phyloP scores from a whole-genome alignment of 2,113 vertebrate species.

The Polyodon spathula region DNA sequence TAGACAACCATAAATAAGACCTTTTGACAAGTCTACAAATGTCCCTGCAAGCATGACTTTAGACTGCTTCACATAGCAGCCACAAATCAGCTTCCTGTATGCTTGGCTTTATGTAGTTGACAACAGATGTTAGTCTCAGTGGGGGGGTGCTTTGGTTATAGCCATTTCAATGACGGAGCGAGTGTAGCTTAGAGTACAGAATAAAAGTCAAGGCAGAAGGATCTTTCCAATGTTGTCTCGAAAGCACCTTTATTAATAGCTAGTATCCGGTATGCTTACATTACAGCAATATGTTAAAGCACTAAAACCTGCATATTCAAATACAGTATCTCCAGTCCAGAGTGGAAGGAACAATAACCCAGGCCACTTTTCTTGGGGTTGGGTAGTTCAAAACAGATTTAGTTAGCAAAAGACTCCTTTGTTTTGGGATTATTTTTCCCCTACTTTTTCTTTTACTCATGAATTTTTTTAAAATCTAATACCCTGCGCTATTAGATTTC shows the following conservation, averaged over 20 bases:
- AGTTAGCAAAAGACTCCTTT: too few relatives aligned
- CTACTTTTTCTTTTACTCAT: too few relatives aligned
- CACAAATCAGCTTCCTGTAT: not conserved
- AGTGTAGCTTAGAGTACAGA: not conserved
- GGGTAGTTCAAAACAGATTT: too few relatives aligned
- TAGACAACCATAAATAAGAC: too few relatives aligned
- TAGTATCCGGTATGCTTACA: too few relatives aligned
- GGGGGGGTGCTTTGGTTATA: not conserved
- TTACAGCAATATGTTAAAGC: too few relatives aligned
- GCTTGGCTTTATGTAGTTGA: not conserved
- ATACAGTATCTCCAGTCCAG: too few relatives aligned
- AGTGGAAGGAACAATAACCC: too few relatives aligned
- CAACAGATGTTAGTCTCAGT: not conserved
- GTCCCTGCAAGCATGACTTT: not conserved
- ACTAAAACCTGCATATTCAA: too few relatives aligned
- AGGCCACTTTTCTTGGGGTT: too few relatives aligned
- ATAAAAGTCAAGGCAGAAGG: not conserved
- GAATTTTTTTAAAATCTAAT: not conserved
- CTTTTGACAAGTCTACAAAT: constrained; percentile 2
- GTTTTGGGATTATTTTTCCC: too few relatives aligned
- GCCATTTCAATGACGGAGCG: not conserved
- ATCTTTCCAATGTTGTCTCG: not conserved
- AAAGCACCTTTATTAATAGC: not conserved
- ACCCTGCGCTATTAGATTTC: constrained; percentile 26
- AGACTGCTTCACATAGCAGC: not conserved